Evolutionary conservation across 2,113 vertebrate species (phyloP), one percentile per base, ranked within the genome.

Genomic region (Otolemur garnettii): DNA sequence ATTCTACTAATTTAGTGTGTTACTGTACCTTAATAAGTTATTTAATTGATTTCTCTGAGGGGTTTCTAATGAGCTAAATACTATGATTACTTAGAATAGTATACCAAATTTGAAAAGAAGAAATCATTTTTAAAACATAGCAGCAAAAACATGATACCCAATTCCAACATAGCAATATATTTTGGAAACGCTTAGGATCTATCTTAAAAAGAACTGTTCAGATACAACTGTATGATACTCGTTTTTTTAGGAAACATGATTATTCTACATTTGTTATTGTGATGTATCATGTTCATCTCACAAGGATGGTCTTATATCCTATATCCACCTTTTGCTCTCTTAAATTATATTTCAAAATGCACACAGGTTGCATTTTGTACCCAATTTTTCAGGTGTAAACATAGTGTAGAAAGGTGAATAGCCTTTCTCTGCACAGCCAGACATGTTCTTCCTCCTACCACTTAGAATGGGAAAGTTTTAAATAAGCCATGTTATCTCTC

Each of bases 21-120:
- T 84, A 95, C 50, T 94, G 94, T 13, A 97, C 50, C 60, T 94
- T 96, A 96, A 96, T 88, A 96, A 94, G 19, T 81, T 93, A 96
- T 71, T 96, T 45, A 91, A 87, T 83, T 97, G 59, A 93, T 90
- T 89, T 94, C 57, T 91, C 83, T 91, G 28, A 0, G 2, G 91
- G 92, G 87, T 90, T 55, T 24, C 50, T 87, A 83, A 86, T 75
- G 50, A 86, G 53, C 45, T 83, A 91, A 75, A 75, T 80, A 53
- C 38, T 79, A 0, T 57, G 81, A 94, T 69, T 91, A 90, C 45
- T 87, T 96, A 88, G 17, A 91, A 38, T n/a, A 66, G 57, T 80
- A 71, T 94, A 72, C 74, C 26, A 94, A 45, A 80, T 94, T 91
- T 87, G 14, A 86, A 96, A 93, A 91, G 60, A 14, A 91, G 8